Base-by-base conservation (phyloP, 2,888 invertebrate species). In the Dasypogon diadema region DNA sequence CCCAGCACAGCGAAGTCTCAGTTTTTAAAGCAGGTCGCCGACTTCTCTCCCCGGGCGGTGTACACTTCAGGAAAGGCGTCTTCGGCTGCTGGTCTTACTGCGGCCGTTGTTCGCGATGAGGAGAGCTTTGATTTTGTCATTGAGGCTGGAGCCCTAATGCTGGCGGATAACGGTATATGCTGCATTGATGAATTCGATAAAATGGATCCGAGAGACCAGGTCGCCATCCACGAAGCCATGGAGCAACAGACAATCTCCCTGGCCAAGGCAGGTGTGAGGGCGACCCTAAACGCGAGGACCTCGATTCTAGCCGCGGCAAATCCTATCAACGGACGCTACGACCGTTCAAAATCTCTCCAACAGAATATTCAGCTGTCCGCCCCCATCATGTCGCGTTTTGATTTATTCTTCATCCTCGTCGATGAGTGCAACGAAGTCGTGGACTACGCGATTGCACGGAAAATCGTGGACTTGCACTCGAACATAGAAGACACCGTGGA, bases 181-280 rank as follows among this genome's bases (percentile, higher is more conserved):
- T 99, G 99, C 84, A 99, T 99, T 81, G 99, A 99, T 83, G 99
- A 99, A 87, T 99, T 99, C 86, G 99, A 99, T 86, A 99, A 99
- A 88, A 99, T 99, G 99, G 99, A 99, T 85, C 90, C 91, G 0
- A 90, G 92, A 60, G 99, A 99, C 89, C 99, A 99, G 86, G 98
- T 99, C 4, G 99, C 99, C 56, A 99, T 99, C 80, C 99, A 99
- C 88, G 99, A 99, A 87, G 99, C 99, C 2, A 99, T 99, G 99
- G 99, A 99, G 88, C 99, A 99, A 83, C 99, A 99, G 87, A 99
- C 99, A 0, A 99, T 99, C 80, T 98, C 98, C 0, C 90, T 99
- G 76, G 98, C 99, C 0, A 99, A 99, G 91, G 97, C 99, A 0
- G 99, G 98, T 1, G 93, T 99, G 0, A 91, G 99, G 80, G 99